Base-by-base conservation (phyloP, 2,113 vertebrate genomes). In the Thryonomys swinderianus region DNA sequence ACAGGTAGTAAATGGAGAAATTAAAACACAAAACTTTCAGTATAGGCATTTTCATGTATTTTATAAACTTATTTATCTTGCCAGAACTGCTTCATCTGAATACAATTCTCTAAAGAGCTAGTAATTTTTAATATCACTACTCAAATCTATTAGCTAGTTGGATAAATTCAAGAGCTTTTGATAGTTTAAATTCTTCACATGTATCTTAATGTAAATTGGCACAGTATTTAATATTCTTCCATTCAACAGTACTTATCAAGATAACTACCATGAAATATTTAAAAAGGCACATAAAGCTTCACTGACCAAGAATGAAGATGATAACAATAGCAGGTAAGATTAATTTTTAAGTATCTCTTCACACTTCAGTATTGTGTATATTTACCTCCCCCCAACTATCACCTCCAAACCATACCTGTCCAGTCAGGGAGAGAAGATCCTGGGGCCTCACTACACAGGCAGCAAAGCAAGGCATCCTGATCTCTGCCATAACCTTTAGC, bases 401-500 rank as follows among this genome's bases (percentile, higher is more conserved):
- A 25, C 7, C 90, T 18, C 2, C 83, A 2, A 67, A 83, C 37
- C 96, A 57, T 98, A 99, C 98, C 98, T 98, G 97, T 83, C 90
- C 97, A 32, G 82, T 30, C 5, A 30, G 86, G 85, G 25, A 57
- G 0, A 45, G 93, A 78, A 27, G 95, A 96, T 85, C 97, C 96
- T 3, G 97, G 97, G 27, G 84, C 8, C 94, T 92, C 92, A 93
- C 98, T 25, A 17, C 98, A 82, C 7, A 98, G 97, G 89, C 96
- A 98, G 92, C 98, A 92, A 61, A 97, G 98, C 66, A 98, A 92
- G 12, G 83, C 95, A 7, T 96, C 87, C 97, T 98, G 97, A 67
- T 99, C 99, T 94, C 98, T 98, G 74, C 99, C 98, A 95, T 99
- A 99, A 98, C 98, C 98, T 96, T 97, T 98, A 80, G 98, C 98